phyloP scores from a whole-genome alignment of 2,797 vertebrate species.

The Tympanoctomys barrerae region DNA sequence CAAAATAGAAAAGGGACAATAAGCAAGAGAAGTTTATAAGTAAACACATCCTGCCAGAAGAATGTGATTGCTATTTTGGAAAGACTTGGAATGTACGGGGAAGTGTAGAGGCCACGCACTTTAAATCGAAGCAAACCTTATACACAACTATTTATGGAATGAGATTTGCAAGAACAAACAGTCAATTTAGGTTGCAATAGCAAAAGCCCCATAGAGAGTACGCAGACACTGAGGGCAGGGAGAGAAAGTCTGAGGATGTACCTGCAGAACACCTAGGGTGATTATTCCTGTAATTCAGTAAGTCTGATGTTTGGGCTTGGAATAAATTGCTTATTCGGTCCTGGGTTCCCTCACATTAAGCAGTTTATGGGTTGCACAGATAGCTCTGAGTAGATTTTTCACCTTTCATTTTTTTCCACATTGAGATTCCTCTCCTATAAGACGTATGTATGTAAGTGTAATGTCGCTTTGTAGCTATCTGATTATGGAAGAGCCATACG shows the following conservation, averaged over 20 bases:
- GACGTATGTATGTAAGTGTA: background rate
- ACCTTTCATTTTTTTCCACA: background rate
- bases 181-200: background rate
- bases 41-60: constrained; percentile 56
- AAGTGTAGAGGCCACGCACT: constrained; percentile 36
- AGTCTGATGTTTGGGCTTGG: background rate
- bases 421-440: constrained; percentile 9
- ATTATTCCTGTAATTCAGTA: background rate
- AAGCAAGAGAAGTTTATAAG: constrained; percentile 42
- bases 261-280: background rate
- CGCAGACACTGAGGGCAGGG: background rate
- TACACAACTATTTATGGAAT: constrained; percentile 61
- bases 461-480: background rate
- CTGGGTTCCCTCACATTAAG: background rate
- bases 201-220: background rate
- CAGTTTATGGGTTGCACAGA: background rate
- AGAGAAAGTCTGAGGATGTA: background rate
- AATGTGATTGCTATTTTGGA: constrained; percentile 64
- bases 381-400: background rate
- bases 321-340: background rate
- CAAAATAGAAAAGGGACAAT: constrained; percentile 43
- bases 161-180: constrained; percentile 64
- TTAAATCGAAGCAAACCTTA: constrained; percentile 57
- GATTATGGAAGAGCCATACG: background rate
- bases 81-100: constrained; percentile 37